phyloP scores from a whole-genome alignment of 2,113 vertebrate genomes.

The Cepphus grylle region DNA sequence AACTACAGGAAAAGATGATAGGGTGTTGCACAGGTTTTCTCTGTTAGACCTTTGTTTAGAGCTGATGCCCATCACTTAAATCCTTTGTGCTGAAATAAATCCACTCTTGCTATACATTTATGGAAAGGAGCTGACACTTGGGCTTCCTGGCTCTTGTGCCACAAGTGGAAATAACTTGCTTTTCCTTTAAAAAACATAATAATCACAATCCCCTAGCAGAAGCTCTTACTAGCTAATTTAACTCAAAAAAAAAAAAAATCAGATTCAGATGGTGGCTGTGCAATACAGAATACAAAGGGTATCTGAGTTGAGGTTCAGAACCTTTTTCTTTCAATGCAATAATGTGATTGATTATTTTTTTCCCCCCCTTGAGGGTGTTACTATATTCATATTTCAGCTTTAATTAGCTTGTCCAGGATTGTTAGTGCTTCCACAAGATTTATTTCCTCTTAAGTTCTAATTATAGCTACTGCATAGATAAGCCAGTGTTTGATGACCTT shows the following conservation, averaged over 20 bases:
- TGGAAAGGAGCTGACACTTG: not conserved
- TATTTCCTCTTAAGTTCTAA: not conserved
- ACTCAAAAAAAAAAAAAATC: not conserved
- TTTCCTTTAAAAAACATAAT: not conserved
- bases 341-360: not conserved
- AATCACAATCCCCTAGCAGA: not conserved
- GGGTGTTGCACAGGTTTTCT: not conserved
- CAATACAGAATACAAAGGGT: not conserved
- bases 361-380: not conserved
- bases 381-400: not conserved
- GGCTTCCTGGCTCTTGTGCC: not conserved
- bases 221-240: not conserved
- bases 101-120: not conserved
- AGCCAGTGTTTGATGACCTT: constrained; percentile 2
- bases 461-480: not conserved
- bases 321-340: not conserved
- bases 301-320: not conserved
- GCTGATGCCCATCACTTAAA: not conserved
- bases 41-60: not conserved
- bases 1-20: not conserved
- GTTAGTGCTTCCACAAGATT: not conserved
- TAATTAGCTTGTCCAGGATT: constrained; percentile 20
- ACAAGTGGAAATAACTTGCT: not conserved
- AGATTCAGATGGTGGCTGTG: not conserved
- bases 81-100: not conserved